These are phyloP conservation scores for Pseudopleuronectes americanus DNA, from an alignment of 2,797 vertebrate species.

Conservation along the genomic window DNA sequence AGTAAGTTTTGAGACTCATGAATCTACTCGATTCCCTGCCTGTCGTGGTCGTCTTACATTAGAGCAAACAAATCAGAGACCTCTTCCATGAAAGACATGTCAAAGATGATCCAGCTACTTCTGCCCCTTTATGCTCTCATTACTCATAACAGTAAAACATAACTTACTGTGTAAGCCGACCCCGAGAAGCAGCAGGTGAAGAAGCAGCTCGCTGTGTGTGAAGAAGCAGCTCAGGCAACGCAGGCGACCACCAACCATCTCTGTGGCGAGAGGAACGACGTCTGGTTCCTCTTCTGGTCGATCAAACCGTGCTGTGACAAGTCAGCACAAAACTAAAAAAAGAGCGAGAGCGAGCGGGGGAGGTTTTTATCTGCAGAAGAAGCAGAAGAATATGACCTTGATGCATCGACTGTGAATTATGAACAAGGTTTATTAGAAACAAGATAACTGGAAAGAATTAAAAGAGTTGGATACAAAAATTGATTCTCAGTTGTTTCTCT, in stretches of 20 bases:
- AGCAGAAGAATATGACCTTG: neutral
- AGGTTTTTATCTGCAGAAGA: accelerated
- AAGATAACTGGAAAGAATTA: neutral
- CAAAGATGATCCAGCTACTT: no score
- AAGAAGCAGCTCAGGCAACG: conserved; percentile 2
- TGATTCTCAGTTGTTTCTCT: no score
- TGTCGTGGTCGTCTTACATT: no score
- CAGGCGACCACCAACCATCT: conserved; percentile 37
- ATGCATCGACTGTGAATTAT: neutral
- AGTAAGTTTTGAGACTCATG: no score
- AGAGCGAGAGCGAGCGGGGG: neutral
- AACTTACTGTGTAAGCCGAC: conserved; percentile 35
- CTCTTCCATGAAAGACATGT: no score
- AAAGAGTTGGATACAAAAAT: no score
- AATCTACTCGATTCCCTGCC: neutral
- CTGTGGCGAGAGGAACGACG: conserved; percentile 8
- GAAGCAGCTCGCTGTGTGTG: conserved; percentile 12
- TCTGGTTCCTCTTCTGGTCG: conserved; percentile 57
- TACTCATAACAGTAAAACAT: neutral
- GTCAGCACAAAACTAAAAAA: neutral
- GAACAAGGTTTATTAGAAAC: neutral
- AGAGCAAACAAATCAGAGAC: neutral
- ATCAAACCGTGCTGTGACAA: neutral
- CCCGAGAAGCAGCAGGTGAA: conserved; percentile 24
- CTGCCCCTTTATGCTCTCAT: no score